These are phyloP conservation scores for Wiebesia pumilae DNA, from an alignment of 1,140 invertebrate genomes.

Conservation along the genomic window DNA sequence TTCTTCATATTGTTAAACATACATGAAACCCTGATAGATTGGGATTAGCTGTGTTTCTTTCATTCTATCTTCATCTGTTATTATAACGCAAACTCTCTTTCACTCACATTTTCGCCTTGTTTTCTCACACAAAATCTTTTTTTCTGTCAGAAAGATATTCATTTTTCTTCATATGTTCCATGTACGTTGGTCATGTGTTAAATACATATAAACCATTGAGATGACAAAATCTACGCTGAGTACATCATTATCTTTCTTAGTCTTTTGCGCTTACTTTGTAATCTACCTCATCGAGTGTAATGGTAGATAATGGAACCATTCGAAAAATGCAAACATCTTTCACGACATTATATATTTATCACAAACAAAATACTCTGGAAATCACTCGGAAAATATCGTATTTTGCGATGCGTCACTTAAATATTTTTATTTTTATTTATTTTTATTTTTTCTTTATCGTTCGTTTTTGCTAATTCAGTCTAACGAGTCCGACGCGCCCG, in stretches of 20 bases:
- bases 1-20: conserved; percentile 61
- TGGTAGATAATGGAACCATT: conserved; percentile 44
- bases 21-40: conserved; percentile 71
- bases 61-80: conserved; percentile 30
- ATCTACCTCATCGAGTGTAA: conserved; percentile 2
- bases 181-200: neutral
- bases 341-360: conserved; percentile 44
- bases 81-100: conserved; percentile 18
- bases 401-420: conserved; percentile 42
- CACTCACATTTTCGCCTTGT: neutral
- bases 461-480: conserved; percentile 50
- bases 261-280: neutral
- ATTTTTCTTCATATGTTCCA: neutral
- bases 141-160: neutral
- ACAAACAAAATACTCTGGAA: conserved; percentile 52
- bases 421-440: conserved; percentile 22
- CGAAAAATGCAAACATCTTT: conserved; percentile 43
- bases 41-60: conserved; percentile 61
- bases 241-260: neutral
- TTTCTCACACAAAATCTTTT: neutral
- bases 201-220: neutral
- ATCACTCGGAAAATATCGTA: conserved; percentile 52
- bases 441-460: neutral
- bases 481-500: conserved; percentile 33
- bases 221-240: neutral